These are phyloP conservation scores for Catocala sponsa DNA, from an alignment of 2,888 invertebrate species.

Conservation along the genomic window DNA sequence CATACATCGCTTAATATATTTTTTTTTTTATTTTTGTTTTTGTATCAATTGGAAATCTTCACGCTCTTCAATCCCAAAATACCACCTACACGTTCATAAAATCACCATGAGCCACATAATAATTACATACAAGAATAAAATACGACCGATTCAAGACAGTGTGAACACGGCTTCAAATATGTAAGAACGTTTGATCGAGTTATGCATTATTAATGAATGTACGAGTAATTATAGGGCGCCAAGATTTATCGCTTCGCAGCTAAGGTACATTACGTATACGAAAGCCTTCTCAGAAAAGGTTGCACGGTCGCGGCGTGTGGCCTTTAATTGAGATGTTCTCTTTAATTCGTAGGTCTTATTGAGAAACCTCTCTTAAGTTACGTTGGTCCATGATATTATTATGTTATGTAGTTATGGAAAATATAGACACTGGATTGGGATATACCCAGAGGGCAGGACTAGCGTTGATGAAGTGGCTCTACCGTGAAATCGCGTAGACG, in stretches of 20 bases:
- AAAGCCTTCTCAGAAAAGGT: conserved; percentile 40
- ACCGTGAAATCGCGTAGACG: not conserved
- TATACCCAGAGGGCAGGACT: conserved; percentile 1
- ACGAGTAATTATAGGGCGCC: conserved; percentile 79
- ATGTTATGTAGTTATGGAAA: conserved; percentile 4
- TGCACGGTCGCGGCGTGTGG: conserved; percentile 43
- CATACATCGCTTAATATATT: no score
- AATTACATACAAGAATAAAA: conserved; percentile 44
- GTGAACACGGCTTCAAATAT: conserved; percentile 54
- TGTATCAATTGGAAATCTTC: conserved; percentile 26
- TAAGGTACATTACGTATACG: conserved; percentile 34
- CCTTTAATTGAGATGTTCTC: conserved; percentile 47
- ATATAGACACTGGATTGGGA: not conserved
- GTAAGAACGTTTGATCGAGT: conserved; percentile 79
- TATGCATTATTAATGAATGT: conserved; percentile 86
- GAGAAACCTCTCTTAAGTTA: conserved; percentile 13
- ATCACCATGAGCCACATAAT: conserved; percentile 34
- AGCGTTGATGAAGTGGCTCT: conserved; percentile 12
- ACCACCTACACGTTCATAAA: conserved; percentile 31
- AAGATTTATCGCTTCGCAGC: conserved; percentile 70
- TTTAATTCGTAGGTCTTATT: conserved; percentile 24
- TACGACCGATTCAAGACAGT: conserved; percentile 28
- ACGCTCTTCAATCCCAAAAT: conserved; percentile 40
- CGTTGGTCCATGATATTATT: conserved; percentile 9
- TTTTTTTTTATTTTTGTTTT: no score